Conservation (phyloP, 2,888 invertebrate genomes). For the Philaethria dido region DNA sequence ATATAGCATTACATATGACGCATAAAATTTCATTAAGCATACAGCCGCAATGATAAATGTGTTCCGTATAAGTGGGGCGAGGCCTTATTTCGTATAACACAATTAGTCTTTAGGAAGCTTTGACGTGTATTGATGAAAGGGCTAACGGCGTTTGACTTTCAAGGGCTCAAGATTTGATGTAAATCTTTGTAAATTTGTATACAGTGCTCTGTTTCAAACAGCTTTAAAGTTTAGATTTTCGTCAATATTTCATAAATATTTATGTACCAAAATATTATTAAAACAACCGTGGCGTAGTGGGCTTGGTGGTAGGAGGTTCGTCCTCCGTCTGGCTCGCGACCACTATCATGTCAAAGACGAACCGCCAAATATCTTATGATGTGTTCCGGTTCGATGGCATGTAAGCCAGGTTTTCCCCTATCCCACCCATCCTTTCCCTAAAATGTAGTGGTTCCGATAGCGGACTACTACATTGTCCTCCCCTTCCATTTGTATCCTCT, state of each 20-base stretch:
- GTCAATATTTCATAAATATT: background rate
- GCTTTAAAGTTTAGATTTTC: background rate
- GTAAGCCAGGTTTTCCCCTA: no score
- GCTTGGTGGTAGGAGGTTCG: no score
- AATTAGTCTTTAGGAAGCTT: conserved; percentile 31
- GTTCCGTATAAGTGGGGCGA: conserved; percentile 30
- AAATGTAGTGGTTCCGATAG: no score
- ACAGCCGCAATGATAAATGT: conserved; percentile 34
- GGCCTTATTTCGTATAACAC: conserved; percentile 33
- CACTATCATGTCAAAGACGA: no score
- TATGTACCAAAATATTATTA: no score
- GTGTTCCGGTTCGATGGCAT: no score
- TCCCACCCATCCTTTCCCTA: no score
- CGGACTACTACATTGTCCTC: no score
- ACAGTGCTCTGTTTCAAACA: background rate
- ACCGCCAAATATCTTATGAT: no score
- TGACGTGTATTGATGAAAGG: conserved; percentile 33
- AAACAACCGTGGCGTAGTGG: no score
- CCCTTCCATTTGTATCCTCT: no score
- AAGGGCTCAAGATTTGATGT: conserved; percentile 13
- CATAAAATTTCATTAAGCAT: conserved; percentile 33
- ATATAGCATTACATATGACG: conserved; percentile 26
- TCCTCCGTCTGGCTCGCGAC: no score
- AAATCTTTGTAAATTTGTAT: background rate
- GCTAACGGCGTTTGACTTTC: conserved; percentile 21